Conservation (phyloP, 2,113 vertebrate genomes). For the Calonectris borealis region DNA sequence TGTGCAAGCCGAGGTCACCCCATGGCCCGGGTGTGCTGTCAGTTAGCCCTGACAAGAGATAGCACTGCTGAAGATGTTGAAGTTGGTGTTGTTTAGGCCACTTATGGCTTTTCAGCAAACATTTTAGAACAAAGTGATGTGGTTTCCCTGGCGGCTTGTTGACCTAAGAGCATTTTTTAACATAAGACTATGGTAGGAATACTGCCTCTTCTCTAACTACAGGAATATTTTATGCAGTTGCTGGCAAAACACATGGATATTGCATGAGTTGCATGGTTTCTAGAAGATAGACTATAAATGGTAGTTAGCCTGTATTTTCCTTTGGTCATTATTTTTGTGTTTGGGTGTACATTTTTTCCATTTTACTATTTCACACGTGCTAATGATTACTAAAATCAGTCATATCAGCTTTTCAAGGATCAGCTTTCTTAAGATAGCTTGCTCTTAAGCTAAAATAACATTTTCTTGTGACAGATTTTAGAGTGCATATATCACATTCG, state of each 20-base stretch:
- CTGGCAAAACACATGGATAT: background rate
- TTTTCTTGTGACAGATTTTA: background rate
- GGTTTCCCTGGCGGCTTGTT: background rate
- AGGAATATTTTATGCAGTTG: background rate
- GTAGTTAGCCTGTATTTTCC: background rate
- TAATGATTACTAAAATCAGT: background rate
- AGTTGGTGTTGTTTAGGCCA: background rate
- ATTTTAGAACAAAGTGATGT: background rate
- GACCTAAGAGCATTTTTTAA: background rate
- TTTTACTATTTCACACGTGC: background rate
- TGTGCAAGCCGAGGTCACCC: background rate
- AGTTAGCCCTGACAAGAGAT: background rate
- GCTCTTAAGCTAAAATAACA: background rate
- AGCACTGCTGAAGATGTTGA: background rate
- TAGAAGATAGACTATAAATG: background rate
- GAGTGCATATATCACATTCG: background rate
- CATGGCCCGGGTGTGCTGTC: background rate
- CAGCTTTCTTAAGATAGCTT: background rate
- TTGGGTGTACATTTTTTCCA: background rate
- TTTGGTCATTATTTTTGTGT: background rate
- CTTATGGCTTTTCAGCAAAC: constrained; percentile 1
- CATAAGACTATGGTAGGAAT: background rate
- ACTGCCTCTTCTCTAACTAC: background rate
- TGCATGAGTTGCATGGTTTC: background rate
- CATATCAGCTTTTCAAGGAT: background rate